Conservation (phyloP, 2,888 invertebrate species). For the Platynereis dumerilii region DNA sequence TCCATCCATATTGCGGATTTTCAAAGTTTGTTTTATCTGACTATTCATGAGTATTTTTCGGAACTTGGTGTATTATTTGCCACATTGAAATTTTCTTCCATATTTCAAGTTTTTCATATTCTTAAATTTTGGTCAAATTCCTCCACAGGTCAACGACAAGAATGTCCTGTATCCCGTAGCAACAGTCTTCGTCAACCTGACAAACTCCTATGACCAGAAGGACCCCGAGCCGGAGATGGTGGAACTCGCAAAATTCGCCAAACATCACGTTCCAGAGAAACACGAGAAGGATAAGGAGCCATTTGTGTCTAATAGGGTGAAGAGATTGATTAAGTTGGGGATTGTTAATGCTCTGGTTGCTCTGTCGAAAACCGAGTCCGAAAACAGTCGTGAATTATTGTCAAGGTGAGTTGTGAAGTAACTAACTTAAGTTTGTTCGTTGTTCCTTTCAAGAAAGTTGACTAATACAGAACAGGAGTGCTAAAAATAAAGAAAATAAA, state of each 20-base stretch:
- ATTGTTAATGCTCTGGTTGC: slow-evolving; percentile 88
- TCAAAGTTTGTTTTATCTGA: too few relatives aligned
- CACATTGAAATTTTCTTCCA: too few relatives aligned
- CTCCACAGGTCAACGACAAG: slow-evolving; percentile 47
- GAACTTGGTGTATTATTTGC: too few relatives aligned
- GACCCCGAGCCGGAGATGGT: slow-evolving; percentile 95
- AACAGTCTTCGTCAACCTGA: slow-evolving; percentile 92
- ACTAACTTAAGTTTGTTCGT: too few relatives aligned
- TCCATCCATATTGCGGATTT: too few relatives aligned
- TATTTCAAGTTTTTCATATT: too few relatives aligned
- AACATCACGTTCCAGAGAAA: slow-evolving; percentile 97
- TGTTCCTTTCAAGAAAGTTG: too few relatives aligned
- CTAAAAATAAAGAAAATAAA: too few relatives aligned
- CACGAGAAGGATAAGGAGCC: slow-evolving; percentile 68
- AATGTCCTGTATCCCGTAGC: slow-evolving; percentile 69
- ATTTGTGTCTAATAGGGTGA: slow-evolving; percentile 71
- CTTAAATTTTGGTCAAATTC: too few relatives aligned
- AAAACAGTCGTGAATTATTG: slow-evolving; percentile 90
- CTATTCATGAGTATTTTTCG: too few relatives aligned
- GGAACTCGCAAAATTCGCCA: slow-evolving; percentile 97
- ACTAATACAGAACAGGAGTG: too few relatives aligned
- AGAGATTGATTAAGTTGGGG: slow-evolving; percentile 80
- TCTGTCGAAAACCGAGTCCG: slow-evolving; percentile 89
- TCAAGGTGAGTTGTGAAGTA: slow-evolving; percentile 59
- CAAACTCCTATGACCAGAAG: slow-evolving; percentile 97